These are phyloP conservation scores for Penaeus vannamei DNA, from an alignment of 1,140 invertebrate species.

Conservation along the genomic window DNA sequence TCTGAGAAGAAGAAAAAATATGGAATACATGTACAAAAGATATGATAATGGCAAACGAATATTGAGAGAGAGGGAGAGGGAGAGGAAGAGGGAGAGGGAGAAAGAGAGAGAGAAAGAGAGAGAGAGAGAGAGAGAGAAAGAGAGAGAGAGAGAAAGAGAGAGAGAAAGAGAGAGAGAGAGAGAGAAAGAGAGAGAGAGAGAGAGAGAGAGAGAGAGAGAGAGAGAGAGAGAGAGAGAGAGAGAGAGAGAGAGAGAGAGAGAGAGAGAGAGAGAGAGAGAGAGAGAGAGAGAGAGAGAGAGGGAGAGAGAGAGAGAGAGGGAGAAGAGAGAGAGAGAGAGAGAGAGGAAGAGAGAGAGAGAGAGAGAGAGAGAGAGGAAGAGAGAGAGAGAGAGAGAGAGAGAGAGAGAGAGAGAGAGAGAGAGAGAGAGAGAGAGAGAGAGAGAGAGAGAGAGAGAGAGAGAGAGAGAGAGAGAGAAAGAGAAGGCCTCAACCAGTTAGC, in stretches of 20 bases:
- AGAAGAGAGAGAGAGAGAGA: background rate
- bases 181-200: background rate
- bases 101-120: background rate
- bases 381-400: background rate
- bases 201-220: conserved; percentile 2
- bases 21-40: background rate
- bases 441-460: background rate
- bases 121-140: background rate
- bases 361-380: background rate
- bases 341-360: background rate
- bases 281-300: too few species aligned
- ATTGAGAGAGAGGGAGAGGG: background rate
- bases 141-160: background rate
- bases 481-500: too few species aligned
- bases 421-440: background rate
- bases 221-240: background rate
- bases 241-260: background rate
- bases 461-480: background rate
- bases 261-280: background rate
- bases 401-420: background rate
- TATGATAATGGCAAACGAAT: too few species aligned
- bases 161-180: background rate
- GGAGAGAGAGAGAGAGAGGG: background rate
- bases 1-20: background rate
- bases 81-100: background rate